These are phyloP conservation scores for Heterodera filipjevi DNA, from an alignment of 2,888 invertebrate genomes.

Conservation along the genomic window DNA sequence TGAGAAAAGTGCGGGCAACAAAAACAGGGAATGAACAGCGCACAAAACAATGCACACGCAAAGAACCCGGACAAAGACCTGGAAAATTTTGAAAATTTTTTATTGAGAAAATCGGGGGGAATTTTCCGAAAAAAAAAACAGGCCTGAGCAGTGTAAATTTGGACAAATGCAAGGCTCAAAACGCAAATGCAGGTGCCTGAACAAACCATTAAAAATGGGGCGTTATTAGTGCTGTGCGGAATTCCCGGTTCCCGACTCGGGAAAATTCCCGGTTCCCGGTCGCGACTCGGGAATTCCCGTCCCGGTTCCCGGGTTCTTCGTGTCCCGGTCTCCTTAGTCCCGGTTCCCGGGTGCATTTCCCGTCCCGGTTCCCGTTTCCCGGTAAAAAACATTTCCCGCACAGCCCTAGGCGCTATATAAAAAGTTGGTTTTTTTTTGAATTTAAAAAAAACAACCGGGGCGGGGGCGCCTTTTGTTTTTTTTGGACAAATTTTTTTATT, in stretches of 20 bases:
- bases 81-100: neutral
- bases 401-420: too few relatives aligned
- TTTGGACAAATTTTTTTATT: too few relatives aligned
- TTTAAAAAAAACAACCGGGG: neutral
- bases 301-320: too few relatives aligned
- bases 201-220: constrained; percentile 21
- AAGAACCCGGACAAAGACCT: constrained; percentile 62
- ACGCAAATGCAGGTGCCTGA: constrained; percentile 56
- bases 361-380: too few relatives aligned
- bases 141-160: constrained; percentile 60
- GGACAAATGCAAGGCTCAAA: constrained; percentile 53
- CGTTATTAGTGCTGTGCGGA: too few relatives aligned
- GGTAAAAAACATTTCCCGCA: too few relatives aligned
- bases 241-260: too few relatives aligned
- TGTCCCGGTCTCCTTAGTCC: too few relatives aligned
- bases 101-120: neutral
- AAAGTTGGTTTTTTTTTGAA: neutral
- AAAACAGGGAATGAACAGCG: constrained; percentile 57
- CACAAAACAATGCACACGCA: constrained; percentile 59
- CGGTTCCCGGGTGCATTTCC: too few relatives aligned
- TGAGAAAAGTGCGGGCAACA: constrained; percentile 51
- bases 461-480: too few relatives aligned
- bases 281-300: too few relatives aligned
- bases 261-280: too few relatives aligned
- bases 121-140: neutral